A percentile compares a stretch with the other conserved stretches of the same genome.
phyloP scores from a whole-genome alignment of 2,888 invertebrate genomes.

The Brenthis hecate region DNA sequence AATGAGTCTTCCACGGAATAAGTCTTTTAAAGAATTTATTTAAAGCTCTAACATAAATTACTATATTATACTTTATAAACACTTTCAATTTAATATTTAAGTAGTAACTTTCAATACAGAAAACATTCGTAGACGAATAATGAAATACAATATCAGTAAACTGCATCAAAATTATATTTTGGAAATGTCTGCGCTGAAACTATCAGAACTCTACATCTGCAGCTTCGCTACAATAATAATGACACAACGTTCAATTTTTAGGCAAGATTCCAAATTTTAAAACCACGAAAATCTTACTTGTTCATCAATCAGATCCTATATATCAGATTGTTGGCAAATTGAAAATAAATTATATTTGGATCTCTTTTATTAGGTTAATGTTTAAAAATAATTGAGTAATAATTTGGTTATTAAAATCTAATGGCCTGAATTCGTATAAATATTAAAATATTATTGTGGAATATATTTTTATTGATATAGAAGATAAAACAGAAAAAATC shows the following conservation, averaged over 20 bases:
- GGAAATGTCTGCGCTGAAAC: constrained; percentile 12
- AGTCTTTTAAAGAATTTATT: constrained; percentile 3
- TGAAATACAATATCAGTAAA: constrained; percentile 2
- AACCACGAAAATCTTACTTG: constrained; percentile 18
- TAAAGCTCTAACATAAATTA: not conserved
- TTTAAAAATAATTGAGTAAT: too few relatives aligned
- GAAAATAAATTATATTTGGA: not conserved
- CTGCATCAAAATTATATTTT: constrained; percentile 7
- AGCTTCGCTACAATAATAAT: constrained; percentile 37
- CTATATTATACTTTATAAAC: not conserved
- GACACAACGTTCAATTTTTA: constrained; percentile 35
- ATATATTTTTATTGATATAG: too few relatives aligned
- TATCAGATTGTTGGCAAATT: not conserved
- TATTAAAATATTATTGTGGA: too few relatives aligned
- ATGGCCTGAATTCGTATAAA: too few relatives aligned
- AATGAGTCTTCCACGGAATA: constrained; percentile 4
- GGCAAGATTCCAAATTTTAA: constrained; percentile 38
- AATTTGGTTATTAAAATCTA: too few relatives aligned
- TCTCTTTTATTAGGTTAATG: not conserved
- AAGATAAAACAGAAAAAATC: too few relatives aligned
- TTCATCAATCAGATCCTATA: constrained; percentile 14
- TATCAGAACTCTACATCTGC: constrained; percentile 30
- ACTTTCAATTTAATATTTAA: not conserved
- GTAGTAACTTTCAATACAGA: not conserved
- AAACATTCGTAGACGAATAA: constrained; percentile 1